Percentiles rank a stretch among this genome's conserved stretches.
These are phyloP conservation scores for Aramus guarauna DNA, from an alignment of 2,113 vertebrate species.

Conservation along the genomic window DNA sequence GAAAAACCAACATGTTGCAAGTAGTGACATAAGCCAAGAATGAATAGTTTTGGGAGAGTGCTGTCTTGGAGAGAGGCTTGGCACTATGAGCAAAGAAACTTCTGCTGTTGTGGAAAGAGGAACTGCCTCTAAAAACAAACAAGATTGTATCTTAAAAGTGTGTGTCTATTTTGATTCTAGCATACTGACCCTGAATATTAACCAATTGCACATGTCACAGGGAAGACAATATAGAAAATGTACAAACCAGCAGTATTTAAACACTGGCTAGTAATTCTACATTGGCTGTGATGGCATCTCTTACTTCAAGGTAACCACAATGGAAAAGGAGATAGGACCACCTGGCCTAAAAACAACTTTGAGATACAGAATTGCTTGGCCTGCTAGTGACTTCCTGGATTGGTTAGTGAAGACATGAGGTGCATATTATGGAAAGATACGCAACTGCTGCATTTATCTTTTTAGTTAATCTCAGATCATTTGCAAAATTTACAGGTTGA, in stretches of 20 bases:
- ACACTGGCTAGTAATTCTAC: neutral
- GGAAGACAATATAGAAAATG: neutral
- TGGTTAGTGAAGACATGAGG: neutral
- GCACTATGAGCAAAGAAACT: neutral
- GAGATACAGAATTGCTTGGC: neutral
- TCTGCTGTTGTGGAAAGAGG: neutral
- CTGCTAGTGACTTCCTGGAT: neutral
- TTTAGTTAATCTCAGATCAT: neutral
- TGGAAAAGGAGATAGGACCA: neutral
- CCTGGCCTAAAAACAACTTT: neutral
- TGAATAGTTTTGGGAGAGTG: neutral
- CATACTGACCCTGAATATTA: neutral
- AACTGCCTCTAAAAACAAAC: neutral
- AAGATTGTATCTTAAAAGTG: neutral
- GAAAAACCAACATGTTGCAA: neutral
- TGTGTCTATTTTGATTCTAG: neutral
- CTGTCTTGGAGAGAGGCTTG: neutral
- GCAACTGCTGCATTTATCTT: neutral
- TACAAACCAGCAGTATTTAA: neutral
- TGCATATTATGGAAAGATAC: neutral
- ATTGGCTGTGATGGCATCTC: neutral
- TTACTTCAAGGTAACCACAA: neutral
- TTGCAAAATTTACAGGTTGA: neutral
- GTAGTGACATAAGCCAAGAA: neutral
- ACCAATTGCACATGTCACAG: neutral